Evolutionary conservation across 2,113 vertebrate species (phyloP), one percentile per base, ranked within the genome.

Genomic region (Scomber colias): DNA sequence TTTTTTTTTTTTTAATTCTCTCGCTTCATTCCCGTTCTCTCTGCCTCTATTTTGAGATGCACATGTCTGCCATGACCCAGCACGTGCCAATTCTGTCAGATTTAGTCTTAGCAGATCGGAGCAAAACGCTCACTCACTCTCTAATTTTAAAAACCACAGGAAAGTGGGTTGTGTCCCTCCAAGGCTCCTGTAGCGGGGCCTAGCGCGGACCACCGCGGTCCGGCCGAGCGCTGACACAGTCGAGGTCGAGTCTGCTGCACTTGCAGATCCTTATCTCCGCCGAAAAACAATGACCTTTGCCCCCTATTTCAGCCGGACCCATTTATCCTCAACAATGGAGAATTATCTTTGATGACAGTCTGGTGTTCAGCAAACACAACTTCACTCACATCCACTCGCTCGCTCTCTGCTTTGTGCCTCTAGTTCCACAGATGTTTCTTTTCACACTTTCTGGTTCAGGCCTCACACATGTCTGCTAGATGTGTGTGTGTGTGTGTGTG

Each of bases 31-130:
- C 78, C 15, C 27, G 24, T 83, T 84, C 70, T 55, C 35, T 79
- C 46, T 2, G 12, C 77, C 87, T 85, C 87, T 92, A 91, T 91
- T 87, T 90, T 65, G 64, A 86, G 89, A 88, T 50, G 55, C 90
- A 89, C 89, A 83, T 93, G 91, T 81, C 64, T 61, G 62, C 79
- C 16, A 48, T 75, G 86, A 88, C 86, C 90, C 80, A 48, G 79
- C 90, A 90, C 53, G 88, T 93, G 90, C 72, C 9, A 0, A 73
- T 84, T 89, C 82, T 89, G 82, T 87, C 83, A 83, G 77, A 84
- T 86, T 84, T 71, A 84, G 75, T 79, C 77, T 84, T 16, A 3
- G 53, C 14, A 45, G 77, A 77, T 88, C 19, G 15, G 56, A 59
- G 54, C 30, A 2, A 46, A 75, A 60, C 67, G 45, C 40, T 63